phyloP scores from a whole-genome alignment of 1,140 invertebrate species.

The Bombus vancouverensis region DNA sequence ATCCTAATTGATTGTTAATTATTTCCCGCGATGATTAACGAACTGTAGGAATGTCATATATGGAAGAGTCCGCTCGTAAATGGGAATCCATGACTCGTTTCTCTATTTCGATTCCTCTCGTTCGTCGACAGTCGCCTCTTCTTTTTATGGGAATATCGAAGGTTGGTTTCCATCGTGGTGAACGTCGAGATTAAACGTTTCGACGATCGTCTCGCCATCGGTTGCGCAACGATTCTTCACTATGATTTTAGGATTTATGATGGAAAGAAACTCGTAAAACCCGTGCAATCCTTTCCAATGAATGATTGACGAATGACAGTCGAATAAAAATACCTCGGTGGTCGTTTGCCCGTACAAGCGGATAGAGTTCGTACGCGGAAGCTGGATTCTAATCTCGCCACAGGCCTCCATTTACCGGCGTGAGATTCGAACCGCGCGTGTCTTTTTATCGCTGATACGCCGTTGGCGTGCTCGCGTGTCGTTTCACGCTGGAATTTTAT shows the following conservation, averaged over 20 bases:
- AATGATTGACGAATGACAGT: background rate
- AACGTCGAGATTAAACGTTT: background rate
- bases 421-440: constrained; percentile 9
- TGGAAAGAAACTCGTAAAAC: background rate
- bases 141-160: background rate
- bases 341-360: background rate
- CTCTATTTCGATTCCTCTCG: background rate
- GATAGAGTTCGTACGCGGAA: constrained; percentile 28
- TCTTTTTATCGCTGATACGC: constrained; percentile 75
- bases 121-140: no score
- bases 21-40: constrained; percentile 12
- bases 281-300: background rate
- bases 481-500: constrained; percentile 80
- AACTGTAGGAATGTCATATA: background rate
- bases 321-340: background rate
- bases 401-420: constrained; percentile 5
- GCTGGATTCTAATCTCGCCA: background rate
- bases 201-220: background rate
- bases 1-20: constrained; percentile 37
- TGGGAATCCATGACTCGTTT: background rate
- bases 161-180: background rate
- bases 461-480: constrained; percentile 76
- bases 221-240: background rate
- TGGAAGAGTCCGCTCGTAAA: background rate
- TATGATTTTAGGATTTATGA: background rate